A percentile compares a stretch with the other conserved stretches of the same genome.
phyloP scores from a whole-genome alignment of 2,113 vertebrate genomes.

The Lasiurus borealis region DNA sequence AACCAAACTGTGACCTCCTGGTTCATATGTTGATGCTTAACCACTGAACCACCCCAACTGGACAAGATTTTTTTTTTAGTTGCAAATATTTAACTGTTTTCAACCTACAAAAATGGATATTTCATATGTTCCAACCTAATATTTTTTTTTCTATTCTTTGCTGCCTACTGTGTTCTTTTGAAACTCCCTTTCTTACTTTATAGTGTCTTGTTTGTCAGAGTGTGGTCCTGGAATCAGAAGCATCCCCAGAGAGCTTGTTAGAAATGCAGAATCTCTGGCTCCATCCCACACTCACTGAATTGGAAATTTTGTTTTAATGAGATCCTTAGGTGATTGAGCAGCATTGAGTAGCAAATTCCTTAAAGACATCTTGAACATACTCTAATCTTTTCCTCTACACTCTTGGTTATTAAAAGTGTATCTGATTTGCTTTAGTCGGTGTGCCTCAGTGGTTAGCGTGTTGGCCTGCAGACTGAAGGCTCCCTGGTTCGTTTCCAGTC shows the following conservation, averaged over 20 bases:
- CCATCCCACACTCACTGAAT: neutral
- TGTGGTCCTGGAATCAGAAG: neutral
- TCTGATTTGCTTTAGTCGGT: neutral
- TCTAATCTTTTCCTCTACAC: neutral
- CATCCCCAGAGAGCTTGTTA: neutral
- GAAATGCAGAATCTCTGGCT: conserved; percentile 15
- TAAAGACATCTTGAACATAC: neutral
- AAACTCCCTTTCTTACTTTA: conserved; percentile 1
- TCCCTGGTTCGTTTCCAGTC: too few relatives aligned
- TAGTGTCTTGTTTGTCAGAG: neutral
- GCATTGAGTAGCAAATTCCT: conserved; percentile 17
- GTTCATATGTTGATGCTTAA: too few relatives aligned
- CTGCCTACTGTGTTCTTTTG: neutral
- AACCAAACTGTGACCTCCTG: too few relatives aligned
- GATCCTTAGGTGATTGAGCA: conserved; percentile 7
- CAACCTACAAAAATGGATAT: neutral
- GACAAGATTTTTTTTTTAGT: neutral
- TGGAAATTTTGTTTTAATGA: conserved; percentile 38
- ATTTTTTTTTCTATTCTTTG: conserved; percentile 31
- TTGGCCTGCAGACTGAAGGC: too few relatives aligned
- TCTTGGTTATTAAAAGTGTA: conserved; percentile 4
- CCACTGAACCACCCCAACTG: too few relatives aligned
- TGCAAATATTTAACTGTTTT: conserved; percentile 3
- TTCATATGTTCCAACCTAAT: neutral
- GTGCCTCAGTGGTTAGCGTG: too few relatives aligned